These are phyloP conservation scores for Channa maculata DNA, from an alignment of 2,113 vertebrate genomes.

Conservation along the genomic window DNA sequence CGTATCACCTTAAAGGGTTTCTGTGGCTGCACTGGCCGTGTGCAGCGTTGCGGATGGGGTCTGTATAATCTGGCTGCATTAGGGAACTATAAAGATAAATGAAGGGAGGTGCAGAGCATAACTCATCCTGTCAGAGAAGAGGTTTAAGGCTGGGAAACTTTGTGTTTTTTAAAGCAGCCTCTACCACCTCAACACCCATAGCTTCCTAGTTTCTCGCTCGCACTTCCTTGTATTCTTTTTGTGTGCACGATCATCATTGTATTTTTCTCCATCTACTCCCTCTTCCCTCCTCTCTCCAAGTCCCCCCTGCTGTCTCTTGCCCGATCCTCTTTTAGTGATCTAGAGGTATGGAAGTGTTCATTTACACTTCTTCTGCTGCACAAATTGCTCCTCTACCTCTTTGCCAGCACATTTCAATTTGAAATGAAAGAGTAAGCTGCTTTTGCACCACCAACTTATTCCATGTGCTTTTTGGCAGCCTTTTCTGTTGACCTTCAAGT, in stretches of 20 bases:
- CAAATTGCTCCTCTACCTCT: conserved; percentile 74
- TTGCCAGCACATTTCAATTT: conserved; percentile 72
- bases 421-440: conserved; percentile 70
- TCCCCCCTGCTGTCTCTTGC: conserved; percentile 2
- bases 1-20: conserved; percentile 74
- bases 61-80: conserved; percentile 83
- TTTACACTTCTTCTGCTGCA: conserved; percentile 69
- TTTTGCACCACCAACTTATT: conserved; percentile 63
- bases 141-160: conserved; percentile 76
- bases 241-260: conserved; percentile 20
- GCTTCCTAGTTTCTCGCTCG: conserved; percentile 64
- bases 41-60: conserved; percentile 70
- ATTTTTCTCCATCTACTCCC: conserved; percentile 64
- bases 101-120: conserved; percentile 77
- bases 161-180: conserved; percentile 78
- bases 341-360: conserved; percentile 68
- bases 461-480: conserved; percentile 65
- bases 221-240: conserved; percentile 23
- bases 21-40: conserved; percentile 60
- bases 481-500: conserved; percentile 78
- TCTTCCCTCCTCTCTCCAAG: conserved; percentile 6
- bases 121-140: conserved; percentile 83
- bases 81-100: conserved; percentile 85
- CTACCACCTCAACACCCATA: conserved; percentile 43
- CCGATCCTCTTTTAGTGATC: conserved; percentile 51